These are phyloP conservation scores for Cantharis lateralis DNA, from an alignment of 2,888 invertebrate species.

Conservation along the genomic window DNA sequence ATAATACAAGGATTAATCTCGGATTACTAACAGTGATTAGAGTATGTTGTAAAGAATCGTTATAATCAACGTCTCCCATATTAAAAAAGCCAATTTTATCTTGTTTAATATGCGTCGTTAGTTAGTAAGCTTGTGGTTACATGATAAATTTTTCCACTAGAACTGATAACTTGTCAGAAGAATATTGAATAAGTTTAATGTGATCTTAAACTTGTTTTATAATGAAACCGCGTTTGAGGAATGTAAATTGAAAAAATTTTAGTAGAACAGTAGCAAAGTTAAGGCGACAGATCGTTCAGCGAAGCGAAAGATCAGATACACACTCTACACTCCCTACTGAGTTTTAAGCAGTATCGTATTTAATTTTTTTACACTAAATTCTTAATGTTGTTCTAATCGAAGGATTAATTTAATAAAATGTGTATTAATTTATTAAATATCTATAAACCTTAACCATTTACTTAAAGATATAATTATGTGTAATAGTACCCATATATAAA, in stretches of 20 bases:
- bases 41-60: background rate
- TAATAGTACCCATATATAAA: too few relatives aligned
- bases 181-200: conserved; percentile 34
- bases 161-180: conserved; percentile 30
- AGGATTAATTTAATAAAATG: background rate
- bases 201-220: conserved; percentile 42
- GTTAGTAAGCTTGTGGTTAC: conserved; percentile 10
- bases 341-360: conserved; percentile 40
- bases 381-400: background rate
- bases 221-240: conserved; percentile 50
- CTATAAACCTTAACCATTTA: background rate
- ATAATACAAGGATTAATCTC: background rate
- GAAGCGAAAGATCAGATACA: conserved; percentile 52
- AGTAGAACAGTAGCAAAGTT: conserved; percentile 52
- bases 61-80: background rate
- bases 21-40: background rate
- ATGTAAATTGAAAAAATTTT: conserved; percentile 50
- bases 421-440: background rate
- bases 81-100: background rate
- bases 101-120: background rate
- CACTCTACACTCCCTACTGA: conserved; percentile 42
- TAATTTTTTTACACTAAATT: background rate
- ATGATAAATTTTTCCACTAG: conserved; percentile 26
- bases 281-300: conserved; percentile 51
- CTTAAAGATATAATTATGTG: too few relatives aligned